phyloP scores from a whole-genome alignment of 2,113 vertebrate species.

The Ochotona curzoniae region DNA sequence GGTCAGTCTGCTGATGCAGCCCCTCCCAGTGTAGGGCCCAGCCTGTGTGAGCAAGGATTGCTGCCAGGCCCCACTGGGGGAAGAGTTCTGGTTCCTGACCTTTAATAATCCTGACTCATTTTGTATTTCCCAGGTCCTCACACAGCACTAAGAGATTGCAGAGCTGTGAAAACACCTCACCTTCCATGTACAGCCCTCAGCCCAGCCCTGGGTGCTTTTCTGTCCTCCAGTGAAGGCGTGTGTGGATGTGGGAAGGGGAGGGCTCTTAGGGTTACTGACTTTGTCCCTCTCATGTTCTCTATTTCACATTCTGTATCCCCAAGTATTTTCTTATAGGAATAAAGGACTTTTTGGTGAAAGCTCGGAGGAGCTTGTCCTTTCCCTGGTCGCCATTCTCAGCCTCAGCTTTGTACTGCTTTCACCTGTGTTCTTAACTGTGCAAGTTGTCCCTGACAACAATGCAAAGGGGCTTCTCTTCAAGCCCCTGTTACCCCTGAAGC shows the following conservation, averaged over 20 bases:
- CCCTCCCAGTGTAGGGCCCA: background rate
- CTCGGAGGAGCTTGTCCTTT: background rate
- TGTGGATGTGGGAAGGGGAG: background rate
- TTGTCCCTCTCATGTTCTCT: background rate
- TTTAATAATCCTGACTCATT: constrained; percentile 53
- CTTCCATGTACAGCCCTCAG: background rate
- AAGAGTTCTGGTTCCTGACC: constrained; percentile 40
- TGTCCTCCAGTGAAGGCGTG: background rate
- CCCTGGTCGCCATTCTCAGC: background rate
- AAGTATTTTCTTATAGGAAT: background rate
- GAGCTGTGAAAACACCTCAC: constrained; percentile 3
- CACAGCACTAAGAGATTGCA: background rate
- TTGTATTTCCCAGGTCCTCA: constrained; percentile 51
- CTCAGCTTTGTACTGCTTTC: background rate
- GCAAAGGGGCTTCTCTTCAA: background rate
- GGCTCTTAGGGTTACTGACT: background rate
- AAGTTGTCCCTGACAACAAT: background rate
- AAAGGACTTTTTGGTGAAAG: background rate
- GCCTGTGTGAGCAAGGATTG: background rate
- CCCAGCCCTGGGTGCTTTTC: background rate
- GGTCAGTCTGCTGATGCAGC: background rate
- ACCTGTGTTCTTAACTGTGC: background rate
- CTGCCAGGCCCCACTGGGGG: background rate
- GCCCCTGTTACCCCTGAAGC: background rate
- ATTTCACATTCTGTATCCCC: background rate